phyloP scores from a whole-genome alignment of 2,888 invertebrate species.

The Tridacna gigas region DNA sequence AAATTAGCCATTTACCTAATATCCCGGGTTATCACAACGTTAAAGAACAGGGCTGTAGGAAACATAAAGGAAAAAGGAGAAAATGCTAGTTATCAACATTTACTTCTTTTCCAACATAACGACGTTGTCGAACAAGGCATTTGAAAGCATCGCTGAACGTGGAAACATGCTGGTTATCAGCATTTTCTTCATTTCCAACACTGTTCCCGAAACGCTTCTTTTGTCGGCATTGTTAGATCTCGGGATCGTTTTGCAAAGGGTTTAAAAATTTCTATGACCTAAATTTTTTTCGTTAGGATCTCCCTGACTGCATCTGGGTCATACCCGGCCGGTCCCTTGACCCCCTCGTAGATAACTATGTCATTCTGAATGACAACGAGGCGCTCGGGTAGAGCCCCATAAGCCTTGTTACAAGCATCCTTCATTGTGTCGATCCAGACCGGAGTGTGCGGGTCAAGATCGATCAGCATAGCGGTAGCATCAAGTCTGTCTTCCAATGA shows the following conservation, averaged over 20 bases:
- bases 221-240: background rate
- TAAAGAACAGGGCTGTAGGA: too few relatives aligned
- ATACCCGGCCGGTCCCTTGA: slow-evolving; percentile 74
- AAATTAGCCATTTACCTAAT: too few relatives aligned
- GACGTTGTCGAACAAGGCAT: too few relatives aligned
- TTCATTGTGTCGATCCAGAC: slow-evolving; percentile 76
- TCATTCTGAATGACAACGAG: slow-evolving; percentile 73
- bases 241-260: too few relatives aligned
- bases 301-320: slow-evolving; percentile 69
- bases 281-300: slow-evolving; percentile 67
- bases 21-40: too few relatives aligned
- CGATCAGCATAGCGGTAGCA: slow-evolving; percentile 67
- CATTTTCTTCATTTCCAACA: too few relatives aligned
- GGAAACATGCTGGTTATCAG: background rate
- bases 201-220: background rate
- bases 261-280: slow-evolving; percentile 2
- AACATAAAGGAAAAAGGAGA: too few relatives aligned
- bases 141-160: background rate
- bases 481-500: slow-evolving; percentile 67
- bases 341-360: slow-evolving; percentile 72
- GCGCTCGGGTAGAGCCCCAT: slow-evolving; percentile 75
- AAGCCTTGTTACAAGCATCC: slow-evolving; percentile 70
- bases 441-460: slow-evolving; percentile 57
- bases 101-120: too few relatives aligned
- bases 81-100: too few relatives aligned